Percentiles rank a stretch among this genome's conserved stretches.
Evolutionary conservation across 2,113 vertebrate genomes (phyloP).

Genomic region (Ptilorrhoa leucosticta): DNA sequence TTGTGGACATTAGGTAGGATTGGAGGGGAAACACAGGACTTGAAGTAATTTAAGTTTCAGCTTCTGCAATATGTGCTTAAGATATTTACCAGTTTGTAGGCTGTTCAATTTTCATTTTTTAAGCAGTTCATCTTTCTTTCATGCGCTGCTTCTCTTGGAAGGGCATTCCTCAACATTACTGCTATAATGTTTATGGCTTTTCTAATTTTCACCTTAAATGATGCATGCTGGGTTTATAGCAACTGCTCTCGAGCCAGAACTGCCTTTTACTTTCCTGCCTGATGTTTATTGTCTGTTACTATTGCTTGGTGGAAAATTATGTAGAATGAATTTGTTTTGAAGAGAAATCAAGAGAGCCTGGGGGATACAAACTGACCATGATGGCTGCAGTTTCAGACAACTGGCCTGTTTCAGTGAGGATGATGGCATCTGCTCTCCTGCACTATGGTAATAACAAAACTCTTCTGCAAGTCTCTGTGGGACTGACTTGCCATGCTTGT

Average conservation of each 20-base stretch:
- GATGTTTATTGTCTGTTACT: not conserved
- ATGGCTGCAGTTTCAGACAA: not conserved
- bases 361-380: not conserved
- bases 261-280: not conserved
- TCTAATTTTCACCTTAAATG: conserved; percentile 1
- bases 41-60: not conserved
- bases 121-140: not conserved
- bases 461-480: not conserved
- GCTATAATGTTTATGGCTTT: not conserved
- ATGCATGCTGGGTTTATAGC: not conserved
- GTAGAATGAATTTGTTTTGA: not conserved
- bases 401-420: not conserved
- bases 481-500: not conserved
- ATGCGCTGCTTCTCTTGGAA: not conserved
- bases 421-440: not conserved
- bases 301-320: not conserved
- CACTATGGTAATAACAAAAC: not conserved
- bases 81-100: not conserved
- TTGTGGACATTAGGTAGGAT: not conserved
- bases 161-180: not conserved
- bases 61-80: not conserved
- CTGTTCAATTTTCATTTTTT: not conserved
- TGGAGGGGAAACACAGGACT: not conserved
- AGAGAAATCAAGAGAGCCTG: not conserved
- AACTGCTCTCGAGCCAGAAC: not conserved